Conservation (phyloP, 2,113 vertebrate genomes). For the Lepisosteus osseus region DNA sequence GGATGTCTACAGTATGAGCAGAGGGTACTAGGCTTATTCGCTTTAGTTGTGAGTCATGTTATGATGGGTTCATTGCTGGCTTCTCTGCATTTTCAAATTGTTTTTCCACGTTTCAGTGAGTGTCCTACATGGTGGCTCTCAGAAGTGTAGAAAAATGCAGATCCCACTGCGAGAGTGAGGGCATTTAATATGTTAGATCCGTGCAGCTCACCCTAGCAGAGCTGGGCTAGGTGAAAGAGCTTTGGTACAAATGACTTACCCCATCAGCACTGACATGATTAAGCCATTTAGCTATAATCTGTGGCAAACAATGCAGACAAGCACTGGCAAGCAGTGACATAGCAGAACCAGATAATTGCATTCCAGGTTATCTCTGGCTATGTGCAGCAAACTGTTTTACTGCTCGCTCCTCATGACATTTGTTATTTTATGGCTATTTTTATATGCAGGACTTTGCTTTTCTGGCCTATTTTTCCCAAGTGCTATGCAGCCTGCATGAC, state of each 20-base stretch:
- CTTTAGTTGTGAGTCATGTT: too few species aligned
- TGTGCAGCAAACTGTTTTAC: conserved; percentile 9
- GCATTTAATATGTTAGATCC: neutral
- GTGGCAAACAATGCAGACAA: conserved; percentile 20
- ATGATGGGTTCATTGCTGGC: too few species aligned
- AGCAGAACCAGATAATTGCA: conserved; percentile 12
- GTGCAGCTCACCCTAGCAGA: neutral
- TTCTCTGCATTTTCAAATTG: too few species aligned
- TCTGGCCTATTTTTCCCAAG: neutral
- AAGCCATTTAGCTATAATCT: conserved; percentile 16
- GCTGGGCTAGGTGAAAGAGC: neutral
- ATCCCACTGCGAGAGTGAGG: neutral
- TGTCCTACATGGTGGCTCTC: too few species aligned
- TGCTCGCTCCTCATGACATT: conserved; percentile 5
- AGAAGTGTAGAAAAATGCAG: neutral
- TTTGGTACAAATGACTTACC: conserved; percentile 17
- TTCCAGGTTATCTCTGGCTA: conserved; percentile 16
- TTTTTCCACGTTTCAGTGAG: too few species aligned
- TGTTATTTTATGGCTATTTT: neutral
- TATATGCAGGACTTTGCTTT: neutral
- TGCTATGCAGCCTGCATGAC: neutral
- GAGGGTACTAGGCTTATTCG: too few species aligned
- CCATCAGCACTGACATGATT: conserved; percentile 22
- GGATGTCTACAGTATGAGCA: too few species aligned
- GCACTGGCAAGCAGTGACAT: neutral